These are phyloP conservation scores for Argynnis bischoffii DNA, from an alignment of 2,888 invertebrate species.

Conservation along the genomic window DNA sequence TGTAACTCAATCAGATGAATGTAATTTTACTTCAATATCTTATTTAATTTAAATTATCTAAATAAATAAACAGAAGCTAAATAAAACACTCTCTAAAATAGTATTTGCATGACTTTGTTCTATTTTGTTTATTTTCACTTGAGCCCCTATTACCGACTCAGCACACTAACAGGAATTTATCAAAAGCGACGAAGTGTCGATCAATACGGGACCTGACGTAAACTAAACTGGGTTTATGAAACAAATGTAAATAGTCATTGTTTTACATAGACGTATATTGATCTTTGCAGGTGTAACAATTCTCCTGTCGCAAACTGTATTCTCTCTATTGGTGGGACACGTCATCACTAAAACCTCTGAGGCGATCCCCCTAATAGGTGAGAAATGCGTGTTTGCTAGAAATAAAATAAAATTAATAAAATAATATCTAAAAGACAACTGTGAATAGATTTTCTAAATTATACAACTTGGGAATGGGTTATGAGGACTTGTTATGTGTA, in stretches of 20 bases:
- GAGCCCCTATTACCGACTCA: slow-evolving; percentile 76
- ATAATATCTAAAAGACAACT: slow-evolving; percentile 43
- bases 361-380: slow-evolving; percentile 99
- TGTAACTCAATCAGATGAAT: slow-evolving; percentile 41
- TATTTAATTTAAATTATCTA: slow-evolving; percentile 31
- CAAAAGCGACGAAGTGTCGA: slow-evolving; percentile 32
- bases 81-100: slow-evolving; percentile 59
- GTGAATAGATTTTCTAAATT: slow-evolving; percentile 54
- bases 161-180: slow-evolving; percentile 70
- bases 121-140: slow-evolving; percentile 76
- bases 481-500: slow-evolving; percentile 57
- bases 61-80: slow-evolving; percentile 47
- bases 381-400: slow-evolving; percentile 60
- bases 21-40: not conserved
- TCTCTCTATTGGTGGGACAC: slow-evolving; percentile 99
- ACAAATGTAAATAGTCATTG: slow-evolving; percentile 36
- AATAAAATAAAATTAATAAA: slow-evolving; percentile 45
- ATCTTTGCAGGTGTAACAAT: slow-evolving; percentile 98
- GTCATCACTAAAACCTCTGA: slow-evolving; percentile 99
- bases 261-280: slow-evolving; percentile 77
- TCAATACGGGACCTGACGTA: slow-evolving; percentile 32
- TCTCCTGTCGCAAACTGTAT: slow-evolving; percentile 99
- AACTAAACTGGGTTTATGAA: slow-evolving; percentile 36
- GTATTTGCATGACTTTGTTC: slow-evolving; percentile 72
- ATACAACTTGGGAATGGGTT: slow-evolving; percentile 52